Conservation (phyloP, 2,113 vertebrate species). For the Accipiter cooperii region DNA sequence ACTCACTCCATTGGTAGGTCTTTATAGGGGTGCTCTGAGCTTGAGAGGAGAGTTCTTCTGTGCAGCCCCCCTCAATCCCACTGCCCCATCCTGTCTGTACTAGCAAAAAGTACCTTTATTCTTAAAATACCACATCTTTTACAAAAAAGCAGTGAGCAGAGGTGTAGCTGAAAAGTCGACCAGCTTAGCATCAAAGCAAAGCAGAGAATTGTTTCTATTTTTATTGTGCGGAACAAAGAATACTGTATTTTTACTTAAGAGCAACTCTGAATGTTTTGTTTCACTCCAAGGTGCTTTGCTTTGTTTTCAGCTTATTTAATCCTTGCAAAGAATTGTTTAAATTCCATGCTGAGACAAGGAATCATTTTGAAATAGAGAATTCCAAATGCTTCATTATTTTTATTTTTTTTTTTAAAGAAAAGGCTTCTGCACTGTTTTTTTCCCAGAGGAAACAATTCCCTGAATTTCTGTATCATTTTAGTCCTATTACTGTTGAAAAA, state of each 20-base stretch:
- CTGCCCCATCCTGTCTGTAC: too few relatives aligned
- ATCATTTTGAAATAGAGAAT: neutral
- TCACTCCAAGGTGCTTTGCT: constrained; percentile 1
- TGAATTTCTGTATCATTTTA: neutral
- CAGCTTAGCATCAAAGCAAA: neutral
- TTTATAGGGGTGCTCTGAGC: neutral
- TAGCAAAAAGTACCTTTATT: neutral
- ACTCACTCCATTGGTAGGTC: neutral
- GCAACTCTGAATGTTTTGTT: neutral
- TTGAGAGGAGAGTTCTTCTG: neutral
- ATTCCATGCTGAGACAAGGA: neutral
- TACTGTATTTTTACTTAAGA: neutral
- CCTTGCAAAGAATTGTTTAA: neutral
- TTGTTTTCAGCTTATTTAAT: neutral
- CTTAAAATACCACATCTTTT: neutral
- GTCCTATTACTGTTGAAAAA: neutral
- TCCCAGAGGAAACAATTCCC: neutral
- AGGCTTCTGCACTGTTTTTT: neutral
- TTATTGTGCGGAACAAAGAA: neutral
- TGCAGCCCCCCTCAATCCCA: too few relatives aligned
- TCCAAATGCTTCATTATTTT: neutral
- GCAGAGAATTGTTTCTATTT: neutral
- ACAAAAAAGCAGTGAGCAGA: neutral
- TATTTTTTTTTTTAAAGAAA: neutral
- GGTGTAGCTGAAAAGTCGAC: neutral